Conservation (phyloP, 2,888 invertebrate species). For the Graphium colonna region DNA sequence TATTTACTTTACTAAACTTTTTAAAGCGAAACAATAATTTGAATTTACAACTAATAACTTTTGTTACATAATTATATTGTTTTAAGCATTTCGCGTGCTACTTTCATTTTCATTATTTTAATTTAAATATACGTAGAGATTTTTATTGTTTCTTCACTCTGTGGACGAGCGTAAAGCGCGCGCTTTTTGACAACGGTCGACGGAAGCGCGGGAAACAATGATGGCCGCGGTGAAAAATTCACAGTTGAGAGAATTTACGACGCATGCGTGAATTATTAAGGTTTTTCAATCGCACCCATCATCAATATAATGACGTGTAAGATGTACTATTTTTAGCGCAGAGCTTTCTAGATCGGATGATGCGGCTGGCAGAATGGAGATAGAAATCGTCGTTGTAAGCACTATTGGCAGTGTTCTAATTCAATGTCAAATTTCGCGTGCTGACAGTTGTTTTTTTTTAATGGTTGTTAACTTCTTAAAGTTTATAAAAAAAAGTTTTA, state of each 20-base stretch:
- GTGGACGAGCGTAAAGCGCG: conserved; percentile 31
- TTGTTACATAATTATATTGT: not conserved
- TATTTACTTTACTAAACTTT: conserved; percentile 1
- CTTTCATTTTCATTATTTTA: not conserved
- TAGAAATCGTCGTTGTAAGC: not conserved
- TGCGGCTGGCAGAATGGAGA: not conserved
- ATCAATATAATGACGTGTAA: not conserved
- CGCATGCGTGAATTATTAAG: conserved; percentile 46
- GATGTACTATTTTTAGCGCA: not conserved
- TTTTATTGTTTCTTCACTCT: conserved; percentile 12
- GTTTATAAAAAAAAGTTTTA: no score
- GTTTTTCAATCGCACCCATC: conserved; percentile 17
- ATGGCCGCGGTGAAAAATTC: conserved; percentile 43
- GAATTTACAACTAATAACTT: conserved; percentile 2
- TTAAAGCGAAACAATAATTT: conserved; percentile 25
- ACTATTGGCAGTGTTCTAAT: no score
- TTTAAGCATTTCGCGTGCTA: not conserved
- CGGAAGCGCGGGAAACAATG: conserved; percentile 62
- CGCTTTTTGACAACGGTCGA: conserved; percentile 45
- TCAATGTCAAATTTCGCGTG: conserved; percentile 1
- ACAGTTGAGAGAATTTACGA: conserved; percentile 41
- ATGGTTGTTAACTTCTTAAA: not conserved
- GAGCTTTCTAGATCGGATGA: not conserved
- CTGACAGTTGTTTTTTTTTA: not conserved
- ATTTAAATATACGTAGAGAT: no score